Percentiles rank a stretch among this genome's conserved stretches.
Conservation (phyloP, 2,113 vertebrate genomes). For the Oncorhynchus masou region DNA sequence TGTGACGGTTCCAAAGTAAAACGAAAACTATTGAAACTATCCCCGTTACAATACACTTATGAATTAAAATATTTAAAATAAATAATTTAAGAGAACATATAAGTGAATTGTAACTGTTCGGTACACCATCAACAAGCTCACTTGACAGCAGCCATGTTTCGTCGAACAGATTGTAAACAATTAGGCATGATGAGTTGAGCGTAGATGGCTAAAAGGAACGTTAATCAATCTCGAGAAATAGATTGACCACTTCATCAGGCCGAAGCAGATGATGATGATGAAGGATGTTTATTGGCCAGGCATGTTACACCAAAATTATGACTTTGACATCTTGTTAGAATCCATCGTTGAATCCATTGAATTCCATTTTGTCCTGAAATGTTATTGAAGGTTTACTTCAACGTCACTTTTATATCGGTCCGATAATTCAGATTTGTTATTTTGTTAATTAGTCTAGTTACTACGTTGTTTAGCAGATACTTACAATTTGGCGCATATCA, state of each 20-base stretch:
- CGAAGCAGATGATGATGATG: neutral
- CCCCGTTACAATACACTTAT: neutral
- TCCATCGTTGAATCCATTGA: too few relatives aligned
- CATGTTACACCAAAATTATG: neutral
- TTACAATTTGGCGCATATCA: too few relatives aligned
- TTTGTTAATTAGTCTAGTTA: too few relatives aligned
- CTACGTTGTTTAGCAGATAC: too few relatives aligned
- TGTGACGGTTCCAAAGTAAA: neutral
- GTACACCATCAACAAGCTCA: slow-evolving; percentile 26
- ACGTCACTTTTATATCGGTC: too few relatives aligned
- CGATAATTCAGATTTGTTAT: too few relatives aligned
- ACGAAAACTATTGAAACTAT: neutral
- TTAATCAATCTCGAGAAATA: slow-evolving; percentile 47
- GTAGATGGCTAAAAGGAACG: slow-evolving; percentile 13
- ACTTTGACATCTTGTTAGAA: neutral
- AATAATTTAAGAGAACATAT: neutral
- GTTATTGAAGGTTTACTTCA: too few relatives aligned
- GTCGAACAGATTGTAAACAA: slow-evolving; percentile 68
- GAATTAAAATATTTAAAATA: neutral
- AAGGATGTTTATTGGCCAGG: neutral
- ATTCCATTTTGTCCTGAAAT: too few relatives aligned
- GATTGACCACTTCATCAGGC: slow-evolving; percentile 13
- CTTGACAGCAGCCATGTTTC: slow-evolving; percentile 65
- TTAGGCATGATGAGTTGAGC: slow-evolving; percentile 56
- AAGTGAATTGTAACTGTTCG: neutral